Conservation (phyloP, 2,888 invertebrate species). For the Orchesellides sinensis region DNA sequence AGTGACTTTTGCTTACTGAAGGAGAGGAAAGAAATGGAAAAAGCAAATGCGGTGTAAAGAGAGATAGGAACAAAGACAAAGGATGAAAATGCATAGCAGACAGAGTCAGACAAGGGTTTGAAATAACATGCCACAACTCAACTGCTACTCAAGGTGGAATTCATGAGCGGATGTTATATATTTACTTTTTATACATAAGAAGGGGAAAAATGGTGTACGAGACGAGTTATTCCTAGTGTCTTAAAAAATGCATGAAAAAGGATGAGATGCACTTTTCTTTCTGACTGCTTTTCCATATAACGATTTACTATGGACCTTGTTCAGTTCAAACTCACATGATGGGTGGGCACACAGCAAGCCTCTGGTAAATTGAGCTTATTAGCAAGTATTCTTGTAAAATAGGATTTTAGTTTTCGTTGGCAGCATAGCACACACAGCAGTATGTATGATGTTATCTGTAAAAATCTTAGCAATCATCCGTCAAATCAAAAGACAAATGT, state of each 20-base stretch:
- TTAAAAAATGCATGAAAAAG: constrained; percentile 20
- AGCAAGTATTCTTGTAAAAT: constrained; percentile 9
- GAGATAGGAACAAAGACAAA: constrained; percentile 46
- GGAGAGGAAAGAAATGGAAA: constrained; percentile 15
- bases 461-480: constrained; percentile 33
- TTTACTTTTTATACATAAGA: constrained; percentile 34
- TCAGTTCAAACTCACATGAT: constrained; percentile 34
- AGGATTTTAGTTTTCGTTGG: background rate
- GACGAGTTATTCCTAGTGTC: background rate
- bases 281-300: too few relatives aligned
- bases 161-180: constrained; percentile 49
- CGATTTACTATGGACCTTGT: too few relatives aligned
- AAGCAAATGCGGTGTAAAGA: constrained; percentile 36
- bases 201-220: constrained; percentile 11
- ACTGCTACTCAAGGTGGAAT: background rate
- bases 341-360: constrained; percentile 59
- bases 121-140: background rate
- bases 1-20: background rate
- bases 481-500: background rate
- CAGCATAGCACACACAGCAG: background rate
- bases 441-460: background rate
- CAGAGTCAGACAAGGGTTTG: background rate
- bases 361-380: constrained; percentile 57
- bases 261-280: constrained; percentile 41
- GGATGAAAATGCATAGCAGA: constrained; percentile 5